Percentiles rank a stretch among this genome's conserved stretches.
Evolutionary conservation across 2,797 vertebrate species (phyloP).

Genomic region (Harpagifer antarcticus): DNA sequence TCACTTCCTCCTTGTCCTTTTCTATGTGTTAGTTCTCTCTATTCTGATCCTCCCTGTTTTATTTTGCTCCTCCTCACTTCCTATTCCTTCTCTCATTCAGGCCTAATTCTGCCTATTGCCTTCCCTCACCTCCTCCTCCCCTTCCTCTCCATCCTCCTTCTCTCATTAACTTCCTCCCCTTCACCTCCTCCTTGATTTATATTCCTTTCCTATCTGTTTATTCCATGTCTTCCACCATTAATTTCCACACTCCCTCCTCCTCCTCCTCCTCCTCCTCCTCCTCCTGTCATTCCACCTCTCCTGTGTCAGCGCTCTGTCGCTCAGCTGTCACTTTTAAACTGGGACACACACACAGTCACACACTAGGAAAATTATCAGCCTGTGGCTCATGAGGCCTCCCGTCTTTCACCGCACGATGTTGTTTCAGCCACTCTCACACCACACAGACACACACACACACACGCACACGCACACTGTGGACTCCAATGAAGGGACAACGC

Average conservation of each 20-base stretch:
- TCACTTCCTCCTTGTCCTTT: not conserved
- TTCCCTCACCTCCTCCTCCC: too few relatives aligned
- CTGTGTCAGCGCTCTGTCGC: constrained; percentile 55
- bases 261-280: constrained; percentile 7
- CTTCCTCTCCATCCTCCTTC: not conserved
- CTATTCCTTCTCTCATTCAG: not conserved
- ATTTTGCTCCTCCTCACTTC: too few relatives aligned
- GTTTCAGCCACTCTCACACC: constrained; percentile 67
- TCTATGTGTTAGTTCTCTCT: not conserved
- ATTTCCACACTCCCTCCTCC: not conserved
- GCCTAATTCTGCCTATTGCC: too few relatives aligned
- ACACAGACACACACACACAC: constrained; percentile 31
- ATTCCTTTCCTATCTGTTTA: not conserved
- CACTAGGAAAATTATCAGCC: constrained; percentile 43
- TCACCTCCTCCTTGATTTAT: not conserved
- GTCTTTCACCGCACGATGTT: constrained; percentile 33
- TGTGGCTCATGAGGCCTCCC: constrained; percentile 33
- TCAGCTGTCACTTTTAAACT: constrained; percentile 80
- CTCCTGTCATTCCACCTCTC: too few relatives aligned
- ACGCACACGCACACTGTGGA: not conserved
- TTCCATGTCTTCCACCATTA: not conserved
- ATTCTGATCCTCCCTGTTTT: not conserved
- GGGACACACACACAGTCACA: constrained; percentile 34
- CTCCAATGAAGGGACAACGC: too few relatives aligned
- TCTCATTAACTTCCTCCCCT: not conserved